phyloP scores from a whole-genome alignment of 1,140 invertebrate genomes.

The Dendroctonus ponderosae region DNA sequence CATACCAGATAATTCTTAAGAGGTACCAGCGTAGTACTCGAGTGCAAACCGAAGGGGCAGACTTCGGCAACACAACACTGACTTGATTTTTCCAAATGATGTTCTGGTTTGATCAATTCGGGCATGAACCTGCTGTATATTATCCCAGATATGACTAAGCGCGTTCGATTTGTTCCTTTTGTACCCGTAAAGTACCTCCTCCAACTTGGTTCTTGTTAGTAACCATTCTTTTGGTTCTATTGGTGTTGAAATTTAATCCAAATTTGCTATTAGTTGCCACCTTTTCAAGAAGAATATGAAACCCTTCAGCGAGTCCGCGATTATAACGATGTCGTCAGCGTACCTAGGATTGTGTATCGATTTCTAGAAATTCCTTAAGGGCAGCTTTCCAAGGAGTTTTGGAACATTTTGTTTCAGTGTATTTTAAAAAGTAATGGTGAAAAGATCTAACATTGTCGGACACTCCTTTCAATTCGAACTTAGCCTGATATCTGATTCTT shows the following conservation, averaged over 20 bases:
- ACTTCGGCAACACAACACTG: background rate
- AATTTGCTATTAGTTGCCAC: too few relatives aligned
- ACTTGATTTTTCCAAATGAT: background rate
- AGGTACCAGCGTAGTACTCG: background rate
- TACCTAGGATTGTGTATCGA: too few relatives aligned
- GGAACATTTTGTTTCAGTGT: background rate
- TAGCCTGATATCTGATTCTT: background rate
- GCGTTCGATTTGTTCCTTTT: too few relatives aligned
- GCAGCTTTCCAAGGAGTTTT: background rate
- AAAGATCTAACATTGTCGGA: background rate
- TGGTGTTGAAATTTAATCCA: too few relatives aligned
- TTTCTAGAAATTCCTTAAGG: background rate
- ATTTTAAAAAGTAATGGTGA: background rate
- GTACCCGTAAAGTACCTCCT: too few relatives aligned
- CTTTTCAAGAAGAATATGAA: too few relatives aligned
- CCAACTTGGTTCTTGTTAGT: too few relatives aligned
- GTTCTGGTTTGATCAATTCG: background rate
- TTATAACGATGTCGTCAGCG: too few relatives aligned
- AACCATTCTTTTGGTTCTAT: too few relatives aligned
- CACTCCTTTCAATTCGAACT: background rate
- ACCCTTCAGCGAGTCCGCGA: too few relatives aligned
- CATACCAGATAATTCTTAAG: background rate
- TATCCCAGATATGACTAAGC: too few relatives aligned
- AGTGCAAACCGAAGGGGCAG: background rate
- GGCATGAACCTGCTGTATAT: background rate